Evolutionary conservation across 2,113 vertebrate species (phyloP).

Genomic region (Poecilia latipinna): DNA sequence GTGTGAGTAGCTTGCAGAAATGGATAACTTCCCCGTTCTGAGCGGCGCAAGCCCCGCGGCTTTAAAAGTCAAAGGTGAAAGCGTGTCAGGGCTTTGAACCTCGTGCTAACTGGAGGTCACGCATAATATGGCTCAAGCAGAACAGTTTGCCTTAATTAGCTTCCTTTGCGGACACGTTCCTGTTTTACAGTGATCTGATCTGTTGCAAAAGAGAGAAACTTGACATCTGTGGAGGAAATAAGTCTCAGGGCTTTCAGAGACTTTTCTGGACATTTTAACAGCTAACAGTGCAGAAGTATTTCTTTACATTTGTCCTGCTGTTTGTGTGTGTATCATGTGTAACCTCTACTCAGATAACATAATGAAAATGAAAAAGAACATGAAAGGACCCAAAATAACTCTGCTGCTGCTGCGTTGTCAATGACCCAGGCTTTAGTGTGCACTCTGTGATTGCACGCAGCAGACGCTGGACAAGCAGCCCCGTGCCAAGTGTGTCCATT

Average conservation of each 20-base stretch:
- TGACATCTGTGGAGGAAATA: slow-evolving; percentile 7
- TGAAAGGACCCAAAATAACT: slow-evolving; percentile 37
- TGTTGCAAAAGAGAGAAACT: slow-evolving; percentile 3
- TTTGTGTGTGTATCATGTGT: slow-evolving; percentile 13
- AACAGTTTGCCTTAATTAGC: slow-evolving; percentile 5
- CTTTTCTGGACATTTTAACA: slow-evolving; percentile 12
- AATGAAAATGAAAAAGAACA: slow-evolving; percentile 9
- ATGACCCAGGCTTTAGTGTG: slow-evolving; percentile 57
- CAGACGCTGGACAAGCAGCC: slow-evolving; percentile 18
- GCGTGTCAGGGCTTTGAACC: slow-evolving; percentile 35
- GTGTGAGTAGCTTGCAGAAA: slow-evolving; percentile 35
- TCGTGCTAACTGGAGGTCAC: slow-evolving; percentile 39
- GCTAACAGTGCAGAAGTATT: slow-evolving; percentile 9
- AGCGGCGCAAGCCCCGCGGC: slow-evolving; percentile 45
- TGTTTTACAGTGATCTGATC: slow-evolving; percentile 28
- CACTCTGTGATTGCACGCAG: slow-evolving; percentile 45
- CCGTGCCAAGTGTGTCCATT: slow-evolving; percentile 33
- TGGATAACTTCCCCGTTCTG: slow-evolving; percentile 27
- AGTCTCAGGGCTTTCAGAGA: background rate
- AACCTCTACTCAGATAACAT: slow-evolving; percentile 38
- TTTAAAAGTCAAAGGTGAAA: slow-evolving; percentile 54
- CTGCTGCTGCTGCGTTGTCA: slow-evolving; percentile 41
- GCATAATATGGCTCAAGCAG: slow-evolving; percentile 34
- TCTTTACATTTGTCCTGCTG: slow-evolving; percentile 10
- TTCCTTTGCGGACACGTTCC: slow-evolving; percentile 2